Evolutionary conservation across 2,113 vertebrate species (phyloP).

Genomic region (Pelmatolapia mariae): DNA sequence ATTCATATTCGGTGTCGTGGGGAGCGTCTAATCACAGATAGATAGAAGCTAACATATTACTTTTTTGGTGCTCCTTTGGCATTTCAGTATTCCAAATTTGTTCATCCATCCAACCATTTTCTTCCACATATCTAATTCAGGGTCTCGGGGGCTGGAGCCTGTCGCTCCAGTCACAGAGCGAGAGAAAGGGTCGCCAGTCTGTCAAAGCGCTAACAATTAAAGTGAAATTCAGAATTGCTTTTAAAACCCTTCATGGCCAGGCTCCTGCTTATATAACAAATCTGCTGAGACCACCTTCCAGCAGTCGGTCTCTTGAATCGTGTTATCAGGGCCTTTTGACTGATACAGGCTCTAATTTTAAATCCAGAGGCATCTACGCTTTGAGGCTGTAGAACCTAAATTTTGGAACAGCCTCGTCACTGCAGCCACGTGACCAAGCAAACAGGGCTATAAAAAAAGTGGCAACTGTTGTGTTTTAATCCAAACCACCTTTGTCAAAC

Average conservation of each 20-base stretch:
- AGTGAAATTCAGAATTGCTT: neutral
- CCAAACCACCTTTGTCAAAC: neutral
- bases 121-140: neutral
- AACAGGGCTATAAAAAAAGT: neutral
- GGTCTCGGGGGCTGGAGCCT: neutral
- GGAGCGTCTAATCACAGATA: neutral
- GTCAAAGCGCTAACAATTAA: neutral
- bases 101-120: neutral
- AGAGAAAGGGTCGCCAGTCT: neutral
- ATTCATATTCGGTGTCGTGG: neutral
- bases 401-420: neutral
- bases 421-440: neutral
- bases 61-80: neutral
- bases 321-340: neutral
- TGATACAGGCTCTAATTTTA: neutral
- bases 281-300: neutral
- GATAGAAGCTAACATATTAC: neutral
- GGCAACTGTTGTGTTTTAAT: neutral
- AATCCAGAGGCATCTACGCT: neutral
- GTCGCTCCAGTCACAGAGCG: neutral
- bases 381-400: neutral
- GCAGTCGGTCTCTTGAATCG: neutral
- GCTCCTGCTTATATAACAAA: neutral
- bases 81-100: neutral
- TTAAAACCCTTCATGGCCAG: neutral